Base-by-base conservation (phyloP, 2,113 vertebrate genomes). In the Halcyon malimbica region DNA sequence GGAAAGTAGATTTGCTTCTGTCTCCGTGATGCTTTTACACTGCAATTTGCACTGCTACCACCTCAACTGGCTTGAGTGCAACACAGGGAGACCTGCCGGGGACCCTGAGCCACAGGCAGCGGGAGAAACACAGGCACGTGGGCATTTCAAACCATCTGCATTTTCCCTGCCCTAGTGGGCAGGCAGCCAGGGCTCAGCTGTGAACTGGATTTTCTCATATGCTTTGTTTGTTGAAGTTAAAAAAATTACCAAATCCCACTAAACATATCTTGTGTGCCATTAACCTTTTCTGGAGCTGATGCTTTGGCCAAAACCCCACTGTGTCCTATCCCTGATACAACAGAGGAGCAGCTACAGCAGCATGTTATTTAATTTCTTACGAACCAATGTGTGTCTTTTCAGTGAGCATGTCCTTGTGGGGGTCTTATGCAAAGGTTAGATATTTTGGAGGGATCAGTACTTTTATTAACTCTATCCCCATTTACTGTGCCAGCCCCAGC, bases 121-220 rank as follows among this genome's bases (percentile, higher is more conserved):
- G 15, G 81, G 57, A 65, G 87, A 67, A 93, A 91, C 8, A 17
- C 76, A 57, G 67, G 51, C 63, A 18, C 1, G 8, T 89, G 87
- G 83, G 87, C 62, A 79, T 89, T 84, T 81, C 64, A 13, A 69
- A 57, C 93, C 86, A 74, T 92, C 70, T 90, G 91, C 89, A 37
- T 95, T 95, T 96, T 89, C 78, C 78, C 83, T 97, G 96, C 90
- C 95, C 95, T 90, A 96, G 78, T 96, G 84, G 96, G 97, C 96
- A 93, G 71, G 54, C 81, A 89, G 93, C 96, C 95, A 96, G 90
- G 41, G 59, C 89, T 97, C 84, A 88, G 84, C 96, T 97, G 94
- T 87, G 82, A 96, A 76, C 95, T 95, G 73, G 68, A 75, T 94
- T 97, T 96, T 95, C 95, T 95, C 83, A 92, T 88, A 65, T 31